Conservation (phyloP, 2,888 invertebrate genomes). For the Sthenelais limicola region DNA sequence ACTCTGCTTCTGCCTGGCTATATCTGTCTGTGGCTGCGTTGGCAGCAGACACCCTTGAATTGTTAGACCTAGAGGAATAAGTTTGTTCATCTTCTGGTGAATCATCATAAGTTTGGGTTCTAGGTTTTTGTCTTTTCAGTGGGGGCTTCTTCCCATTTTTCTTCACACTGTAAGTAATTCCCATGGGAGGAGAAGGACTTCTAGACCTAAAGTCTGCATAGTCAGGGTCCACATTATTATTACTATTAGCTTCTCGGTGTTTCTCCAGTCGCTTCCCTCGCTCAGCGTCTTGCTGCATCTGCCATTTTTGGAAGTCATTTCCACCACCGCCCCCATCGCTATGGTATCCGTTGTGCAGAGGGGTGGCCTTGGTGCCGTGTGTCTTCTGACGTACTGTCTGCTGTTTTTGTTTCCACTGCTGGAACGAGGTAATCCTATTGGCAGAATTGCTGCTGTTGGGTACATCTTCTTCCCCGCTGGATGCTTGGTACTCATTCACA, state of each 20-base stretch:
- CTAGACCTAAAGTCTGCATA: too few species aligned
- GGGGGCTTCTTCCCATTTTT: background rate
- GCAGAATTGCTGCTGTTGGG: background rate
- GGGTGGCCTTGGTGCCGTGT: background rate
- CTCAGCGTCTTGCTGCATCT: conserved; percentile 59
- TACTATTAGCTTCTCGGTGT: conserved; percentile 13
- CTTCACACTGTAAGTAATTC: too few species aligned
- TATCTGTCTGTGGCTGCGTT: background rate
- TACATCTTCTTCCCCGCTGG: conserved; percentile 26
- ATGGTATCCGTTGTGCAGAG: conserved; percentile 11
- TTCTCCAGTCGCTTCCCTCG: conserved; percentile 55
- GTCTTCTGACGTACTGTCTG: background rate
- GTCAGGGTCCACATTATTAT: too few species aligned
- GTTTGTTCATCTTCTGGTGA: conserved; percentile 43
- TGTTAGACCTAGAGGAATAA: background rate
- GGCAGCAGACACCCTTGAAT: background rate
- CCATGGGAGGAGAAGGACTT: too few species aligned
- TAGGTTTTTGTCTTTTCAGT: background rate
- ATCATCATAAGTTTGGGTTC: conserved; percentile 29
- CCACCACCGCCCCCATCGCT: background rate
- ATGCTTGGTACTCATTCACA: conserved; percentile 13
- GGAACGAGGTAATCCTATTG: background rate
- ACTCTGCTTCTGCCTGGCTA: conserved; percentile 48
- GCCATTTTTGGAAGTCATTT: conserved; percentile 64
- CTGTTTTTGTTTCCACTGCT: conserved; percentile 27